Conservation (phyloP, 2,113 vertebrate species). For the Pundamilia nyererei region DNA sequence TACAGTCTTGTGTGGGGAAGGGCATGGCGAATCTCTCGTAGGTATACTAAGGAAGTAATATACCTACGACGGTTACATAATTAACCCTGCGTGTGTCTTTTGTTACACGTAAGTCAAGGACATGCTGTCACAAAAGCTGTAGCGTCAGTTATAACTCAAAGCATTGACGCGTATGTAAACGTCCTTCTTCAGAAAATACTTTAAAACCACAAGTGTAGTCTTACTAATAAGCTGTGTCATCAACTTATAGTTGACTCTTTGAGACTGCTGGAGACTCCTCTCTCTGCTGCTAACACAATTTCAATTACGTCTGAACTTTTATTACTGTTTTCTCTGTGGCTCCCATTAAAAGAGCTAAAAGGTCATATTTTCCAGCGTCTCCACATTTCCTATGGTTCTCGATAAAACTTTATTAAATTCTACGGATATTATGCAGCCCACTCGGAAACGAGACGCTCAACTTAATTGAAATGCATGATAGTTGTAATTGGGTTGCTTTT, state of each 20-base stretch:
- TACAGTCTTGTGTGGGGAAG: neutral
- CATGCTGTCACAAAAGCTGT: neutral
- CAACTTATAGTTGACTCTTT: neutral
- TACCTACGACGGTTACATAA: neutral
- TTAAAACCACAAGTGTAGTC: neutral
- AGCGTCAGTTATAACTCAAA: neutral
- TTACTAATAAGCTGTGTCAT: neutral
- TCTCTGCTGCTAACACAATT: neutral
- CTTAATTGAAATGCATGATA: slow-evolving; percentile 42
- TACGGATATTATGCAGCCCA: slow-evolving; percentile 48
- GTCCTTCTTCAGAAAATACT: neutral
- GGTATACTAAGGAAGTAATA: neutral
- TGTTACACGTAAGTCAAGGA: neutral
- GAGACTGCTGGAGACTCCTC: neutral
- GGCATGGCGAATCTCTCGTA: neutral
- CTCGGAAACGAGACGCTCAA: slow-evolving; percentile 34
- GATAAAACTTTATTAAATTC: slow-evolving; percentile 49
- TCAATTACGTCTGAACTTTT: neutral
- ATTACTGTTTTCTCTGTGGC: neutral
- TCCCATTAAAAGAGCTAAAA: neutral
- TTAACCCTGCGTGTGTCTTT: neutral
- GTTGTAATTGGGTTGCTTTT: slow-evolving; percentile 22
- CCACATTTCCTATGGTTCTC: slow-evolving; percentile 42
- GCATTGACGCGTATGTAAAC: neutral
- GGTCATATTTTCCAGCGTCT: slow-evolving; percentile 32